Conservation (phyloP, 1,140 invertebrate genomes). For the Aphis craccivora region DNA sequence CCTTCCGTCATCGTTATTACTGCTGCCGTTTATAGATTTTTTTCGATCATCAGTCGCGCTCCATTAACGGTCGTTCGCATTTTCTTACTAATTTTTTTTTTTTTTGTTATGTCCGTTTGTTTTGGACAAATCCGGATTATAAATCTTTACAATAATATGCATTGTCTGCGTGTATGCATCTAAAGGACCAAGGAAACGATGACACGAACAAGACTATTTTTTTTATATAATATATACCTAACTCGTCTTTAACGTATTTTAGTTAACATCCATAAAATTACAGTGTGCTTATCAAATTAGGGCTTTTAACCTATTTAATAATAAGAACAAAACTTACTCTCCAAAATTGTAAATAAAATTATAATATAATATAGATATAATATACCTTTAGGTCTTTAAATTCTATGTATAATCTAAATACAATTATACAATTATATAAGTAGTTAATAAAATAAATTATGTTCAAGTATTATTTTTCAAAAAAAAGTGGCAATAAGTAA, state of each 20-base stretch:
- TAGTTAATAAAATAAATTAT: too few species aligned
- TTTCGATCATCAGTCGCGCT: constrained; percentile 29
- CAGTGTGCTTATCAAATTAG: background rate
- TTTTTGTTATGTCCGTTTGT: constrained; percentile 35
- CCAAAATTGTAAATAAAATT: background rate
- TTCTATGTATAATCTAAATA: background rate
- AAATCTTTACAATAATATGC: background rate
- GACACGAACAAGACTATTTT: background rate
- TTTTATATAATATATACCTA: background rate
- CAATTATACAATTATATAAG: too few species aligned
- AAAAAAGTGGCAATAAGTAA: background rate
- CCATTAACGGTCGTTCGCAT: constrained; percentile 33
- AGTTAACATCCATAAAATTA: background rate
- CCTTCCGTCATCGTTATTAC: constrained; percentile 7
- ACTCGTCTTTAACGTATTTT: background rate
- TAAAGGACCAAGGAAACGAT: background rate
- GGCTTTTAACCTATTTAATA: background rate
- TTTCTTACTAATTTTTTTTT: constrained; percentile 7
- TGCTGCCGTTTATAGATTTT: background rate
- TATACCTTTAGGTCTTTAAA: background rate
- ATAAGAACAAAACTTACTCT: background rate
- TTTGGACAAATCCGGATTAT: constrained; percentile 12
- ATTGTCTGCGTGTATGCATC: background rate
- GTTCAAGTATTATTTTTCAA: background rate
- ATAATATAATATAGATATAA: background rate